phyloP scores from a whole-genome alignment of 2,797 vertebrate genomes.

The Tauraco hartlaubi region DNA sequence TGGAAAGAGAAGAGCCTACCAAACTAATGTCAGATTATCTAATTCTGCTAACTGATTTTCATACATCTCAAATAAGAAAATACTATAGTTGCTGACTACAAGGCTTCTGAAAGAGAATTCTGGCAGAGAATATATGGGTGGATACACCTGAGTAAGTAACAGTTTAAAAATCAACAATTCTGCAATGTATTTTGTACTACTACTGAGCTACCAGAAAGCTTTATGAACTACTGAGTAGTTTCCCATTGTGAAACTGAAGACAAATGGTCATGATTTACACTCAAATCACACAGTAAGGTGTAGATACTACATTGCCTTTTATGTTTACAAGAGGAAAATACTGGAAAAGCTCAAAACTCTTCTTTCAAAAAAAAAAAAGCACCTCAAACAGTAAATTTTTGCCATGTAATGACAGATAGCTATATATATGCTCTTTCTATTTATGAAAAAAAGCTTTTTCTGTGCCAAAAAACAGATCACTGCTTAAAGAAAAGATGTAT shows the following conservation, averaged over 20 bases:
- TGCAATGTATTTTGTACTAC: background rate
- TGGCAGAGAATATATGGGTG: background rate
- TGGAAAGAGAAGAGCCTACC: background rate
- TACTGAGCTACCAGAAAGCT: background rate
- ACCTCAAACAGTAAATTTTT: background rate
- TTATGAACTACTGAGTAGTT: background rate
- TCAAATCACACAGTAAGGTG: background rate
- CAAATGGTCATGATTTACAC: background rate
- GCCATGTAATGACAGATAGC: background rate
- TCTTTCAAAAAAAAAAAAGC: background rate
- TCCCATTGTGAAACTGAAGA: background rate
- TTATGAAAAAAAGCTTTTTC: background rate
- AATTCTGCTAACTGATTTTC: background rate
- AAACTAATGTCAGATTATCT: background rate
- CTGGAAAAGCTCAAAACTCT: background rate
- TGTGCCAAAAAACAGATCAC: background rate
- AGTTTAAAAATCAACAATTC: background rate
- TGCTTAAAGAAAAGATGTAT: background rate
- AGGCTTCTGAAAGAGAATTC: background rate
- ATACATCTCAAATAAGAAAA: background rate
- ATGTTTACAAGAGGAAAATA: background rate
- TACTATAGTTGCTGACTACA: background rate
- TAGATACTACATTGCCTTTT: background rate
- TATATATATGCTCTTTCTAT: background rate
- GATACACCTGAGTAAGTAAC: background rate